Base-by-base conservation (phyloP, 2,888 invertebrate genomes). In the Polydrusus cervinus region DNA sequence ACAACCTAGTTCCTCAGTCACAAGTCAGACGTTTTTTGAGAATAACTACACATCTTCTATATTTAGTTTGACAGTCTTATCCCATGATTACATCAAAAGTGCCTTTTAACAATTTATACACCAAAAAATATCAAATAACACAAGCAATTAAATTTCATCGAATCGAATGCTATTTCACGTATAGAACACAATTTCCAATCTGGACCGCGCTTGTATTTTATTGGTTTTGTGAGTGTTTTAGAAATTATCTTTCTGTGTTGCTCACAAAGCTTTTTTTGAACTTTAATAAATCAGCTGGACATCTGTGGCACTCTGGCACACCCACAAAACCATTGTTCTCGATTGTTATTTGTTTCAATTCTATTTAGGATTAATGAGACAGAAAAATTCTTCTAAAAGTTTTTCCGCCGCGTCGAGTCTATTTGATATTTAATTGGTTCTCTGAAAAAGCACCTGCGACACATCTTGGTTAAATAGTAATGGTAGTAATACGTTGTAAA, bases 241-340 rank as follows among this genome's bases (percentile, higher is more conserved):
- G 51, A 70, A 61, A 45, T 62, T 70, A 47, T 70, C 61, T 70
- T 61, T 51, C 38, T 70, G 70, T 70, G 61, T 60, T 70, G 51
- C 61, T 5, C 49, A 62, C 61, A 62, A 51, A 49, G 60, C 34
- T 62, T 70, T 70, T 70, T 70, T 51, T 34, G 61, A 55, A 40
- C 45, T 25, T 62, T 64, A 16, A 71, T 71, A 71, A 71, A 71
- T 71, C 71, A 71, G 38, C 11, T 20, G 38, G 51, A 16, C 47
- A 8, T 47, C 9, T 16, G 47, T 8, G 47, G 47, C 47, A 9
- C n/a, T 47, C 7, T 9, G 43, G 43, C 7, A 47, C 47, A 47
- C 14, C 47, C 47, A 47, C 47, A 16, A 47, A 47, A n/a, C 47
- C 47, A 47, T 47, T 14, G 14, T 47, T 47, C 14, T 47, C 3